These are phyloP conservation scores for Cavia porcellus DNA, from an alignment of 2,113 vertebrate genomes.

Conservation along the genomic window DNA sequence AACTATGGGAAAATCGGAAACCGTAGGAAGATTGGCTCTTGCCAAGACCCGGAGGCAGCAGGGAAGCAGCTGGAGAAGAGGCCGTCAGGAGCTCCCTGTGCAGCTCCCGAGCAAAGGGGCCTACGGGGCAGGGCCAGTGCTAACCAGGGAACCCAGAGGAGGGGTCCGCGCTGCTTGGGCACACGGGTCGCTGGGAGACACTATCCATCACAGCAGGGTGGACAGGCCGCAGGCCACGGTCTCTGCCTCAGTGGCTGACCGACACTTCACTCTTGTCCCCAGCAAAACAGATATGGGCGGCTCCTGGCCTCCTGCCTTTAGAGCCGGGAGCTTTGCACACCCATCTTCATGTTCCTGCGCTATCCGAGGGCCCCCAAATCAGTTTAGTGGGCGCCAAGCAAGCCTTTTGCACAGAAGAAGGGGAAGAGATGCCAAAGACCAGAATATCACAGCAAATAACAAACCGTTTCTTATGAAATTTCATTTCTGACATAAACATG, in stretches of 20 bases:
- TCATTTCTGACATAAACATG: background rate
- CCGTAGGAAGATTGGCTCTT: background rate
- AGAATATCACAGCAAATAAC: background rate
- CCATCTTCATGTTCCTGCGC: background rate
- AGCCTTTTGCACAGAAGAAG: background rate
- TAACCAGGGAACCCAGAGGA: background rate
- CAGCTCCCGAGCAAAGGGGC: background rate
- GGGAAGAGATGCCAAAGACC: fast-evolving
- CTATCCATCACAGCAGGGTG: background rate
- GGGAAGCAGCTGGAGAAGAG: background rate
- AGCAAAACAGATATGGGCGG: background rate
- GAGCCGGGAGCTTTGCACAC: background rate
- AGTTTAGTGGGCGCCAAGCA: background rate
- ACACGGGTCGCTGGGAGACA: background rate
- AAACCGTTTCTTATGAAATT: background rate
- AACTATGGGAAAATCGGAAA: background rate
- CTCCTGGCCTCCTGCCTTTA: background rate
- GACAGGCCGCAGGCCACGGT: background rate
- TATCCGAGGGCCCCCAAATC: background rate
- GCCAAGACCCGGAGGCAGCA: background rate
- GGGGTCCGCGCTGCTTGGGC: fast-evolving
- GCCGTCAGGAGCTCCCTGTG: background rate
- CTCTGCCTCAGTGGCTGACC: background rate
- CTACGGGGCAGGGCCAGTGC: background rate
- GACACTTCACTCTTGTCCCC: background rate